Evolutionary conservation across 1,140 invertebrate species (phyloP).

Genomic region (Cyrtorhinus lividipennis): DNA sequence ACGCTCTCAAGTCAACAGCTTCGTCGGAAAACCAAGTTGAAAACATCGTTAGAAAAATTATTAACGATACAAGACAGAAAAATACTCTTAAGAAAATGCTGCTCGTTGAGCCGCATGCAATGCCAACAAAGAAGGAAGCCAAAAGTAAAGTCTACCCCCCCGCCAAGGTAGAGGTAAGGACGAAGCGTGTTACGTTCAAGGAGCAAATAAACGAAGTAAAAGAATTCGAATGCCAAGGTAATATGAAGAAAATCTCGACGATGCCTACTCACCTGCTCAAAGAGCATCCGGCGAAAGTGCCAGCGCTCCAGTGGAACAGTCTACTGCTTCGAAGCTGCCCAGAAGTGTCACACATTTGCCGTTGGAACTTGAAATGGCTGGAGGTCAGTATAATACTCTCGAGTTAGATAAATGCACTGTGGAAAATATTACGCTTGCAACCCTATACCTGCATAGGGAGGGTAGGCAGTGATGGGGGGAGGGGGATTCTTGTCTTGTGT

Average conservation of each 20-base stretch:
- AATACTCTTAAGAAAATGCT: not conserved
- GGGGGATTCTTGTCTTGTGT: too few species aligned
- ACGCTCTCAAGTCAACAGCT: not conserved
- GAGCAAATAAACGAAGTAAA: conserved; percentile 2
- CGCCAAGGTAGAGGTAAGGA: not conserved
- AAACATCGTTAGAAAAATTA: not conserved
- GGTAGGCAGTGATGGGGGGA: too few species aligned
- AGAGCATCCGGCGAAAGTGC: not conserved
- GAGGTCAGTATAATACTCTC: not conserved
- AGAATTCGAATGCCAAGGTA: not conserved
- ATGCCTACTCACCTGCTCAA: not conserved
- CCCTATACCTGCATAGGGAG: too few species aligned
- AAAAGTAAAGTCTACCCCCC: not conserved
- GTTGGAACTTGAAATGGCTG: not conserved
- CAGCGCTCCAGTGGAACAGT: not conserved
- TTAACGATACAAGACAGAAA: too few species aligned
- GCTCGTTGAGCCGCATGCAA: not conserved
- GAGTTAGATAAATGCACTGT: not conserved
- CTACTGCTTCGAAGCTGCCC: not conserved
- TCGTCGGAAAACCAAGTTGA: not conserved
- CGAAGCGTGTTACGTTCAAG: not conserved
- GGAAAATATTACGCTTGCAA: too few species aligned
- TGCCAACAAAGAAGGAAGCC: not conserved
- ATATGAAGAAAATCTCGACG: not conserved
- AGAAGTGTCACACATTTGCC: not conserved